Evolutionary conservation across 2,797 vertebrate genomes (phyloP).

Genomic region (Numenius phaeopus): DNA sequence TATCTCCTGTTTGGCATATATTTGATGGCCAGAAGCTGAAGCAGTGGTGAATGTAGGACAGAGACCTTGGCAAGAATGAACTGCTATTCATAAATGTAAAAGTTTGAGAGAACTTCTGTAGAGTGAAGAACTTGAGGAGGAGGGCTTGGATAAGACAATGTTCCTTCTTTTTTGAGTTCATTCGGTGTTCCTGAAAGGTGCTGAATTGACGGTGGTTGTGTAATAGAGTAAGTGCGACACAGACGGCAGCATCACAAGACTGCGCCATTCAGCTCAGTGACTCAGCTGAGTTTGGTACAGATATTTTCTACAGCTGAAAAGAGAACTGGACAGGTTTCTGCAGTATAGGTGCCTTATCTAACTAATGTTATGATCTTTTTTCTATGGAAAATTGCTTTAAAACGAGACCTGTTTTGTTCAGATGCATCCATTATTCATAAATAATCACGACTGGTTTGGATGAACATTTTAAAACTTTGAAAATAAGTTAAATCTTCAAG

Average conservation of each 20-base stretch:
- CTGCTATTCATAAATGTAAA: not conserved
- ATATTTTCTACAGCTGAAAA: not conserved
- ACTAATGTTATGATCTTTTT: not conserved
- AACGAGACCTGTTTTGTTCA: not conserved
- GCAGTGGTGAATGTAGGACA: not conserved
- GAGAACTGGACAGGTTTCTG: not conserved
- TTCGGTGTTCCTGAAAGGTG: not conserved
- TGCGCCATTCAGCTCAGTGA: not conserved
- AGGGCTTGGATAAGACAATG: not conserved
- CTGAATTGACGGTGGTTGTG: not conserved
- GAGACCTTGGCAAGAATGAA: not conserved
- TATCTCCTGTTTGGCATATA: not conserved
- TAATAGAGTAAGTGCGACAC: not conserved
- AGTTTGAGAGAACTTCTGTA: not conserved
- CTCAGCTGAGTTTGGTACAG: not conserved
- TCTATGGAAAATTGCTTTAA: not conserved
- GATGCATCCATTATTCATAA: conserved; percentile 29
- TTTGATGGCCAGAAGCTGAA: not conserved
- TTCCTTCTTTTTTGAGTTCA: not conserved
- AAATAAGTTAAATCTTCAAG: conserved; percentile 21
- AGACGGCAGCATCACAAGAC: not conserved
- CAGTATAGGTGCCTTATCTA: not conserved
- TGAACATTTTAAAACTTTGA: conserved; percentile 34
- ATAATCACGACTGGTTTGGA: not conserved
- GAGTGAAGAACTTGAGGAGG: not conserved